Evolutionary conservation across 2,797 vertebrate species (phyloP), one percentile per base, ranked within the genome.

Genomic region (Helarctos malayanus): DNA sequence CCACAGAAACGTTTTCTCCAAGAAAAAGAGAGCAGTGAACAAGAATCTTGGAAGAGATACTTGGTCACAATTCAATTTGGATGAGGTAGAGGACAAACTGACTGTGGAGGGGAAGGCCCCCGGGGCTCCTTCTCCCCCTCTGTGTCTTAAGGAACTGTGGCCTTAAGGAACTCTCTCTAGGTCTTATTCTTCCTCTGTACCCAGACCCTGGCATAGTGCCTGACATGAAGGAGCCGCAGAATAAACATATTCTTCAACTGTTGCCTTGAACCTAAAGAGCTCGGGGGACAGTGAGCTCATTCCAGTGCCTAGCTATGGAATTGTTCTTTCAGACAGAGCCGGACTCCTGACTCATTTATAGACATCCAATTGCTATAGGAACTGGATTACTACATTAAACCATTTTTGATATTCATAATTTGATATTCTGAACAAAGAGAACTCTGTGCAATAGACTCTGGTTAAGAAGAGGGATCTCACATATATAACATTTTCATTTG

Each of bases 1-100:
- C 96, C 82, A 97, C 89, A 96, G 83, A 97, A 97, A 19, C 52
- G 68, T 90, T 95, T 97, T 91, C 90, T 97, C 95, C 94, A 97
- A 96, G 89, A 93, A 97, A 97, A 98, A 97, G 61, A 97, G 49
- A 96, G 76, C 87, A 93, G 47, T 85, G 65, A 82, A 87, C 92
- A 87, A 73, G 71, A 97, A 97, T 1, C 54, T 96, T 97, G 96
- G 91, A 92, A 96, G 91, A 97, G 73, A 90, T 52, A 38, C 38
- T 92, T 97, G 76, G 61, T 94, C 68, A 38, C 45, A 88, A 29
- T 95, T 97, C 94, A 89, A 80, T 76, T 93, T 96, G 96, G 94
- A 97, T 2, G n/a, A 92, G 32, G 45, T 27, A 81, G 86, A 91
- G 80, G 75, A 95, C 41, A 83, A 69, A 85, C 21, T 88, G 71